Base-by-base conservation (phyloP, 2,888 invertebrate species). In the Macrosoma leucophasiata region DNA sequence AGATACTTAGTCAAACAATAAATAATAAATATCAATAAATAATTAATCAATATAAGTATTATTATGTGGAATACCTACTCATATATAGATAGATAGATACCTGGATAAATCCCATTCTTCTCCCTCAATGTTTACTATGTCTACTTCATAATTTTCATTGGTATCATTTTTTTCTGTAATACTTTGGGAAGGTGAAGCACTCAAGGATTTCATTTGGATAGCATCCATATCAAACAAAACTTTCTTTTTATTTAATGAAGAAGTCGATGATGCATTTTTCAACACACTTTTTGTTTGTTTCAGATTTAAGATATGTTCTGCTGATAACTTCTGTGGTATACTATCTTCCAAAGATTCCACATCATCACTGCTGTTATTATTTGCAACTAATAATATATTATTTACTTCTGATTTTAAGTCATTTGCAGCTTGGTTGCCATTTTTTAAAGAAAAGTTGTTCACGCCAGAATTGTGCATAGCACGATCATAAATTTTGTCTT, bases 171-270 rank as follows among this genome's bases (percentile, higher is more conserved):
- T 79, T 39, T 79, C 84, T 23, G 79, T 78, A 15, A 67, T 54
- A 37, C 82, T 84, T 55, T 81, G 79, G 20, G 84, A 84, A n/a
- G 84, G 79, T n/a, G 82, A 82, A 24, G 81, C 79, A 50, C 85
- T 85, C 1, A 84, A 61, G 1, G 84, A 84, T 52, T 84, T 84
- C 74, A 81, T 84, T 64, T 85, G 82, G 50, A 84, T 81, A 3
- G 85, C 79, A 48, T 87, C 86, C 63, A 89, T 77, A 67, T 89
- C 87, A 50, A 90, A 90, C 25, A 88, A 52, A 4, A 90, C 89
- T 66, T 87, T 88, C 59, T 90, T 90, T 50, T 89, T 89, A 13
- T 85, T 77, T 13, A 87, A 55, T 23, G 86, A 86, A 19, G 84
- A 85, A 12, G 71, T 73, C 1, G 87, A 87, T 2, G 86, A 79